Base-by-base conservation (phyloP, 2,113 vertebrate genomes). In the Melanotaenia duboulayi region DNA sequence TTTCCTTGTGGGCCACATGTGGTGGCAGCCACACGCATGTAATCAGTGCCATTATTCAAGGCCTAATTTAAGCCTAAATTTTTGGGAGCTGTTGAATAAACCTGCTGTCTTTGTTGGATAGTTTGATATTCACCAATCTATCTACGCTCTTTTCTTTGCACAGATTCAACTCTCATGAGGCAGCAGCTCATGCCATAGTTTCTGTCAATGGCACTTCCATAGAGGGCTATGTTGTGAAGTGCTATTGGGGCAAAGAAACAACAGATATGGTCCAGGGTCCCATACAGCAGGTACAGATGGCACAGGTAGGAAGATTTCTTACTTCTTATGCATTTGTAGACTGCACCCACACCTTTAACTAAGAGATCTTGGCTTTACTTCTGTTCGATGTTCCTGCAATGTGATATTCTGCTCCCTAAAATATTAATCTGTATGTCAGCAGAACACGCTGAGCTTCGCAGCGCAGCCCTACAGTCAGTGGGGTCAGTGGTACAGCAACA, bases 171-270 rank as follows among this genome's bases (percentile, higher is more conserved):
- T 96, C 97, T 25, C 97, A 99, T 16, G 97, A 99, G 92, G 97
- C 96, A 3, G 97, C 97, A 0, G 97, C 97, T 8, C 97, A 98
- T 16, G 97, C 97, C 25, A 99, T 99, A 52, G 97, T 99, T 24
- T 98, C 97, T 0, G 97, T 99, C 73, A 99, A 99, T 2, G 97
- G 96, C 23, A 98, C 96, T 0, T 94, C 95, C 52, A 96, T 99
- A 71, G 97, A 99, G 84, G 97, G 97, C 16, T 96, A 97, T 44
- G 92, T 96, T 0, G 97, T 99, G 14, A 99, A 99, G 79, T 99
- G 97, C 75, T 99, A 97, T 81, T 99, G 97, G 97, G 97, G 97
- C 76, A 99, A 99, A 90, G 97, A 99, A 81, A 97, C 96, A 0
- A 86, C 89, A n/a, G 90, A 92, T 0, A 94, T 96, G 93, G 89